A percentile compares a stretch with the other conserved stretches of the same genome.
Conservation (phyloP, 2,797 vertebrate species). For the Masticophis lateralis region DNA sequence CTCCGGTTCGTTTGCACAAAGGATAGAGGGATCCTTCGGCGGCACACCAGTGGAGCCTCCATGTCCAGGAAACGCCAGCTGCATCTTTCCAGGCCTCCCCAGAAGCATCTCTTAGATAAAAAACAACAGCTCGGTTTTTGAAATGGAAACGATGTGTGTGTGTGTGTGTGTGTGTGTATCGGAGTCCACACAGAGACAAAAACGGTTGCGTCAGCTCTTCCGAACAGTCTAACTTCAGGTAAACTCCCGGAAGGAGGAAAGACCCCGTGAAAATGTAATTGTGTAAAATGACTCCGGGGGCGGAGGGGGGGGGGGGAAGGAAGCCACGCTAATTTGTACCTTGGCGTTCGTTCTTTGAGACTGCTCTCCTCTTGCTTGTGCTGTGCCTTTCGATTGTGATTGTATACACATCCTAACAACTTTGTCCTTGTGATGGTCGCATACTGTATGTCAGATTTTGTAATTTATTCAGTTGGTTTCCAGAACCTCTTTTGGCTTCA, state of each 20-base stretch:
- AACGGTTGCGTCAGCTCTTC: not conserved
- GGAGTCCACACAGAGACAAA: too few relatives aligned
- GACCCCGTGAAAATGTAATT: not conserved
- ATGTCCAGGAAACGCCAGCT: not conserved
- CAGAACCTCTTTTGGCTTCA: not conserved
- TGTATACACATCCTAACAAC: not conserved
- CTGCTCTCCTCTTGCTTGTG: not conserved
- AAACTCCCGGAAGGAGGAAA: not conserved
- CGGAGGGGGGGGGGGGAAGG: not conserved
- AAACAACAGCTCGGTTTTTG: not conserved
- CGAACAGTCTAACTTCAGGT: not conserved
- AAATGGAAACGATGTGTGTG: not conserved
- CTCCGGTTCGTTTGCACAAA: not conserved
- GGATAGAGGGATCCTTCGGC: not conserved
- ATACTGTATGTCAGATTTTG: not conserved
- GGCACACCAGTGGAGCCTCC: not conserved
- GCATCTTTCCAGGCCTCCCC: not conserved
- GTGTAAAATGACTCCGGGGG: not conserved
- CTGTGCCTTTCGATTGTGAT: not conserved
- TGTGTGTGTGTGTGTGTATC: too few relatives aligned
- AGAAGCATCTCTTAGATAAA: not conserved
- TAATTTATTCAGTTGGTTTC: not conserved
- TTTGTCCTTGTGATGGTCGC: not conserved
- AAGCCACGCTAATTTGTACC: not conserved
- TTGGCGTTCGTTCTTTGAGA: not conserved